A percentile compares a stretch with the other conserved stretches of the same genome.
phyloP scores from a whole-genome alignment of 2,113 vertebrate species.

The Corythornis cristatus region DNA sequence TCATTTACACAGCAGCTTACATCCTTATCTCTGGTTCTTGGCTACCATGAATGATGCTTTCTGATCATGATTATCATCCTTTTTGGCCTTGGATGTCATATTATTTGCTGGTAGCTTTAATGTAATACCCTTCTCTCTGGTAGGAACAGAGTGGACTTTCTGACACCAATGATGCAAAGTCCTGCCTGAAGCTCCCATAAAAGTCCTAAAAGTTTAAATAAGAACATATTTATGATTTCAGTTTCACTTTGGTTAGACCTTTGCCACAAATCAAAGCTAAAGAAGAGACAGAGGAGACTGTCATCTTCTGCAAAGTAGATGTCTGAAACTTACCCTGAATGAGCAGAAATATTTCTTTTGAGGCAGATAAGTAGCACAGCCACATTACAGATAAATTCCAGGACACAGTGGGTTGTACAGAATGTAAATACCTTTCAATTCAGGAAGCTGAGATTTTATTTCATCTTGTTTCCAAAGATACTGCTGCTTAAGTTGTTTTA shows the following conservation, averaged over 20 bases:
- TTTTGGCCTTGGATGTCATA: neutral
- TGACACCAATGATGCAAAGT: neutral
- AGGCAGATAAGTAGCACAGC: neutral
- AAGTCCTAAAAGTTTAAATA: neutral
- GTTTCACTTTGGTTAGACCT: neutral
- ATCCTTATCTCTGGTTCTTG: neutral
- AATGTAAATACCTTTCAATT: neutral
- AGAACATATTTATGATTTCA: neutral
- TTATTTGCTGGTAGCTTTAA: neutral
- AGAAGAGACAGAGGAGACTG: neutral
- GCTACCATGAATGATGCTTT: neutral
- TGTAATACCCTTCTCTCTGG: neutral
- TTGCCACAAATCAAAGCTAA: neutral
- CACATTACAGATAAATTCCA: neutral
- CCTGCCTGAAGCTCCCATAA: neutral
- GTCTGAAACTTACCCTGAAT: neutral
- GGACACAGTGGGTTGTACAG: neutral
- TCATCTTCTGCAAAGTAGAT: neutral
- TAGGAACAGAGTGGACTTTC: neutral
- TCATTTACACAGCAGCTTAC: neutral
- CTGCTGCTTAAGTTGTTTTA: neutral
- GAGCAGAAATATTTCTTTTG: neutral
- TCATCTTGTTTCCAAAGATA: neutral
- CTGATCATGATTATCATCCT: neutral
- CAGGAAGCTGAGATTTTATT: constrained; percentile 19